These are phyloP conservation scores for Eumeta japonica DNA, from an alignment of 1,140 invertebrate species.

Conservation along the genomic window DNA sequence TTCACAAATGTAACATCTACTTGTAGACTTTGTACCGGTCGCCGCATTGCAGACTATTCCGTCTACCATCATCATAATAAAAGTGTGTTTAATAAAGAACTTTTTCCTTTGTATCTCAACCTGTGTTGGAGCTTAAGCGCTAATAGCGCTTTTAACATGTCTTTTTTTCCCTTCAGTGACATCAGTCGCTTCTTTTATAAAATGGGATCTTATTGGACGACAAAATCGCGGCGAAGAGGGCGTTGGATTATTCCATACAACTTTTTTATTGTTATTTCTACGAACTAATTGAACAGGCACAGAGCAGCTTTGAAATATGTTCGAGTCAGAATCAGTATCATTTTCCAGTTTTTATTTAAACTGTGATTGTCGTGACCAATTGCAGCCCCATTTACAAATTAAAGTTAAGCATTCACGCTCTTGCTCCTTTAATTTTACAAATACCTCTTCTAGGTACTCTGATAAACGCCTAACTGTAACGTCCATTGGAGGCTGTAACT, in stretches of 20 bases:
- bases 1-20: constrained; percentile 33
- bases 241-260: constrained; percentile 19
- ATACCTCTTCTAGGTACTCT: constrained; percentile 11
- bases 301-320: constrained; percentile 3
- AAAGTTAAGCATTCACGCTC: no score
- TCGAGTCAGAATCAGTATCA: background rate
- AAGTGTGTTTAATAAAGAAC: constrained; percentile 7
- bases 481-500: constrained; percentile 12
- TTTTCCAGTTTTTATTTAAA: constrained; percentile 1
- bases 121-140: background rate
- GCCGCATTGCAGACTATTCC: constrained; percentile 41
- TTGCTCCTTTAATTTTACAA: constrained; percentile 7
- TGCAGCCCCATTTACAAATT: background rate
- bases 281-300: background rate
- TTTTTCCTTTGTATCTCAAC: background rate
- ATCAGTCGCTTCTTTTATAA: constrained; percentile 15
- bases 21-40: constrained; percentile 25
- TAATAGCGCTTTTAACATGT: constrained; percentile 4
- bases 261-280: constrained; percentile 8
- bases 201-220: constrained; percentile 18
- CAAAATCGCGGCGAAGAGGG: constrained; percentile 20
- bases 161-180: constrained; percentile 16
- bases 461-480: constrained; percentile 10
- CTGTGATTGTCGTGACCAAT: no score
- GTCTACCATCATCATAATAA: constrained; percentile 36